phyloP scores from a whole-genome alignment of 2,888 invertebrate genomes.

The Lobophora halterata region DNA sequence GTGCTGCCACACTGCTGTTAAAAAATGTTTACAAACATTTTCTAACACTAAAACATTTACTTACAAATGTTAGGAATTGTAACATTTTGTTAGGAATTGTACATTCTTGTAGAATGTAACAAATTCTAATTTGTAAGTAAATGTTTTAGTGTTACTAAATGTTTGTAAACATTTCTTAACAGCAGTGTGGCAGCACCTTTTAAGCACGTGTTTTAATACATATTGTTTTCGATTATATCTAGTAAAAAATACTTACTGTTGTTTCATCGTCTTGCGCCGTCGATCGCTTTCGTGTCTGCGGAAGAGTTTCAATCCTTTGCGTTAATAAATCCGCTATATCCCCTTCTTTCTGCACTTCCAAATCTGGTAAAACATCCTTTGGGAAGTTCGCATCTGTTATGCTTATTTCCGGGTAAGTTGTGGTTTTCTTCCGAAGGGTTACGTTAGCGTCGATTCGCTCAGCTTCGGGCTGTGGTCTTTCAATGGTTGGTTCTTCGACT shows the following conservation, averaged over 20 bases:
- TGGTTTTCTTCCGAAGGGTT: background rate
- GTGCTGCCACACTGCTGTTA: too few species aligned
- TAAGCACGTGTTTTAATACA: too few species aligned
- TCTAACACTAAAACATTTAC: too few species aligned
- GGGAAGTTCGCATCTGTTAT: slow-evolving; percentile 26
- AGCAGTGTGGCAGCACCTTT: too few species aligned
- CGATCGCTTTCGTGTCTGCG: slow-evolving; percentile 38
- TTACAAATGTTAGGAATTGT: too few species aligned
- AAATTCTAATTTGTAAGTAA: too few species aligned
- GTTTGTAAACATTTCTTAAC: too few species aligned
- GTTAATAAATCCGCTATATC: slow-evolving; percentile 54
- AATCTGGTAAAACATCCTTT: slow-evolving; percentile 19
- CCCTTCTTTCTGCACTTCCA: slow-evolving; percentile 19
- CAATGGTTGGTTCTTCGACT: slow-evolving; percentile 31
- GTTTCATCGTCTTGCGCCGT: slow-evolving; percentile 23
- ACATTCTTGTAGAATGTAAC: too few species aligned
- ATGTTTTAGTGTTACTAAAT: too few species aligned
- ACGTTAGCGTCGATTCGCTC: slow-evolving; percentile 8
- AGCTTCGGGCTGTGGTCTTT: slow-evolving; percentile 16
- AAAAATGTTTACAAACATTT: too few species aligned
- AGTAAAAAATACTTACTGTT: slow-evolving; percentile 42
- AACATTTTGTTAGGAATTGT: too few species aligned
- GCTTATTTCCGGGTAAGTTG: slow-evolving; percentile 4
- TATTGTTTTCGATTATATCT: too few species aligned
- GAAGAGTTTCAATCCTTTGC: slow-evolving; percentile 48